phyloP scores from a whole-genome alignment of 2,113 vertebrate species.

The Abramis brama region DNA sequence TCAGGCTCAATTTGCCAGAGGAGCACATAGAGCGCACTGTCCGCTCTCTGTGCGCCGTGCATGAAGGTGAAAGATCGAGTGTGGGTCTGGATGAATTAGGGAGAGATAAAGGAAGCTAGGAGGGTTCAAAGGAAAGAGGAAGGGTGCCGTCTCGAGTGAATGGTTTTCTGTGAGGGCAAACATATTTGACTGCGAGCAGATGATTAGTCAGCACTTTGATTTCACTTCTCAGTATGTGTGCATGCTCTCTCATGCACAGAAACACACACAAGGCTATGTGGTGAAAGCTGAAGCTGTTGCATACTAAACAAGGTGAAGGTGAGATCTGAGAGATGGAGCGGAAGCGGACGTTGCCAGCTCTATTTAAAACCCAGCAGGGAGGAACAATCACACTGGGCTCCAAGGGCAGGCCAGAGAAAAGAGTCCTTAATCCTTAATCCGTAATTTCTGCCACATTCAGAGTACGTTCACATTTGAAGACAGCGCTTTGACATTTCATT shows the following conservation, averaged over 20 bases:
- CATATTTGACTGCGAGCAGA: neutral
- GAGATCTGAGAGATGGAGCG: slow-evolving; percentile 19
- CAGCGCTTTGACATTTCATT: neutral
- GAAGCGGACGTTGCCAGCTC: slow-evolving; percentile 17
- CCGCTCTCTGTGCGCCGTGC: slow-evolving; percentile 17
- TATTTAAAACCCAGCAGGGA: slow-evolving; percentile 60
- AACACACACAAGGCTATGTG: neutral
- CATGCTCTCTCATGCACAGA: neutral
- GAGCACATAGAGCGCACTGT: slow-evolving; percentile 56
- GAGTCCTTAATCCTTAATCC: slow-evolving; percentile 58
- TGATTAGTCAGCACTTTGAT: slow-evolving; percentile 45
- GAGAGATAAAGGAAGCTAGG: slow-evolving; percentile 35
- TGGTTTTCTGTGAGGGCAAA: slow-evolving; percentile 3
- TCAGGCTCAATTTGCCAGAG: slow-evolving; percentile 67
- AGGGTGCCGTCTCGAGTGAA: slow-evolving; percentile 8
- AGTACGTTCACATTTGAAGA: slow-evolving; percentile 20
- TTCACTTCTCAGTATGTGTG: slow-evolving; percentile 10
- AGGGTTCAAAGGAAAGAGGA: slow-evolving; percentile 26
- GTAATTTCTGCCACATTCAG: slow-evolving; percentile 42
- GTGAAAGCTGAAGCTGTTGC: slow-evolving; percentile 10
- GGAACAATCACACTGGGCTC: slow-evolving; percentile 57
- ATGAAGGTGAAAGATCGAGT: slow-evolving; percentile 37
- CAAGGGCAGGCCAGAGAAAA: slow-evolving; percentile 49
- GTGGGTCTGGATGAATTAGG: slow-evolving; percentile 22
- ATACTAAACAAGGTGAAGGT: slow-evolving; percentile 19